These are phyloP conservation scores for Enteromius fasciolatus DNA, from an alignment of 2,797 vertebrate species.

Conservation along the genomic window DNA sequence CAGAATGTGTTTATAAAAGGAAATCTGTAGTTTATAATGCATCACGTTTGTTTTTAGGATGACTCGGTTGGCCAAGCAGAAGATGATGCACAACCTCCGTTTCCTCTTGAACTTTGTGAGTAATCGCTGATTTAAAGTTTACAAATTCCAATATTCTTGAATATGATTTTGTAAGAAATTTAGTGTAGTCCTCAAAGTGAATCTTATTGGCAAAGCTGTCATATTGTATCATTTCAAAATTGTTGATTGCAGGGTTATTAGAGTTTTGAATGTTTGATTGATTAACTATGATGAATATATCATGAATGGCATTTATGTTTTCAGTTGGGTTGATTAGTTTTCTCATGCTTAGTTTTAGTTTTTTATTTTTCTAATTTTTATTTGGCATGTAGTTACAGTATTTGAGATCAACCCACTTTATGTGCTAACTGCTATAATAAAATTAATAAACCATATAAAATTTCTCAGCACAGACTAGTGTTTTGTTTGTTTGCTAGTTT, in stretches of 20 bases:
- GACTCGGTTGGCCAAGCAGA: slow-evolving; percentile 71
- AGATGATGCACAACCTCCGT: slow-evolving; percentile 67
- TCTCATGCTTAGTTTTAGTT: not conserved
- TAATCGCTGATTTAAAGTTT: not conserved
- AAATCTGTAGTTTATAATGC: slow-evolving; percentile 25
- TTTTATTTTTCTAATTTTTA: not conserved
- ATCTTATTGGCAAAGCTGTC: not conserved
- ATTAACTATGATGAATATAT: not conserved
- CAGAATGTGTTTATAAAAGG: not conserved
- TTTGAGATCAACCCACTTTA: not conserved
- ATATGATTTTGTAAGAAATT: not conserved
- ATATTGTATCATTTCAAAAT: not conserved
- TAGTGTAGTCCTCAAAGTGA: not conserved
- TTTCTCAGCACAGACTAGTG: not conserved
- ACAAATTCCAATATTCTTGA: not conserved
- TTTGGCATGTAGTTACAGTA: not conserved
- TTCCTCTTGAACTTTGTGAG: slow-evolving; percentile 78
- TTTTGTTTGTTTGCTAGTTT: not conserved
- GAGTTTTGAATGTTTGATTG: not conserved
- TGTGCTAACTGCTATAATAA: not conserved
- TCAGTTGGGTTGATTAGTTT: not conserved
- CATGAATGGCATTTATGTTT: not conserved
- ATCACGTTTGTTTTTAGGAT: slow-evolving; percentile 65
- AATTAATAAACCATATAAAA: not conserved
- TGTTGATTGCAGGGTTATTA: not conserved